Base-by-base conservation (phyloP, 2,888 invertebrate genomes). In the Dioctria rufipes region DNA sequence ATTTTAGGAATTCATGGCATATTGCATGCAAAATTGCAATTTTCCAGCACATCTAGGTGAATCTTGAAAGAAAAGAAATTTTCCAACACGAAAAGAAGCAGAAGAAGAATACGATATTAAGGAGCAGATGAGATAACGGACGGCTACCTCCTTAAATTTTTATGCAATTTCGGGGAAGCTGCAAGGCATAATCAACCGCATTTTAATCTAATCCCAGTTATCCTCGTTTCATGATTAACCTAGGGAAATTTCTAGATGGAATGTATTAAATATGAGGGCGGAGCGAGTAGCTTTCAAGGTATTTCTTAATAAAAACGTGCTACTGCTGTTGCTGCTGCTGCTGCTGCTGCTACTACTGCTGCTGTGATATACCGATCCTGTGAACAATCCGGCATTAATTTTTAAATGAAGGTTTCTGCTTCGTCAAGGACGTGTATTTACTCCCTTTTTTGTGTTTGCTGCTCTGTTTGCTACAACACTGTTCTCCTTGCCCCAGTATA, bases 1-100 rank as follows among this genome's bases (percentile, higher is more conserved):
- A 54, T 61, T 61, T 61, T 61, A 25, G 61, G 25, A 61, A 61
- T 61, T 61, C 61, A 61, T 61, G n/a, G 61, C 61, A 61, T 61
- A 61, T 61, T 61, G 61, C 39, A 61, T 54, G 61, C 37, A 37
- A 37, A 61, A 61, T 61, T 61, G 61, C 61, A 61, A 61, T 61
- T 37, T 61, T 11, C 39, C 11, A 39, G 4, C 37, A n/a, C 61
- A 11, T 13, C n/a, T 8, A 39, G 37, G 37, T 54, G n/a, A 61
- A 61, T 5, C 61, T 60, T 61, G 39, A 13, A 61, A 39, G 37
- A 51, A 51, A 11, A 61, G 61, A 3, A 11, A 51, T 9, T 9
- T 51, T 51, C 51, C 25, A 25, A 25, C 54, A 4, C 61, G 8
- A 25, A 5, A 61, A 61, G 61, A 39, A 61, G 5, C 5, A 37